Base-by-base conservation (phyloP, 2,797 vertebrate species). In the Taeniopygia guttata region DNA sequence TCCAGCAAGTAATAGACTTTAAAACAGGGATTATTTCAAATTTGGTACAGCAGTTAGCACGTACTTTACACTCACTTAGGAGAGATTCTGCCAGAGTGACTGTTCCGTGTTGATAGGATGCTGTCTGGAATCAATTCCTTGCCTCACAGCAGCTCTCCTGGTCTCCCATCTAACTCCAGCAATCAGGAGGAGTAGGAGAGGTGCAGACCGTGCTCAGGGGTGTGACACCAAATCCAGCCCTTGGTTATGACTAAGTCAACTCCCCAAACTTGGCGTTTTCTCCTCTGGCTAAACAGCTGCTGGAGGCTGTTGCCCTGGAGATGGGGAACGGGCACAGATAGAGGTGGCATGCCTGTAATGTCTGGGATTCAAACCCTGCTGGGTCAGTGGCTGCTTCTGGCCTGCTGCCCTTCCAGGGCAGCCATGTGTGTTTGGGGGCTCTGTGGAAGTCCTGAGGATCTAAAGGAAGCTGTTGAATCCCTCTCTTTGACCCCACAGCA, bases 281-380 rank as follows among this genome's bases (percentile, higher is more conserved):
- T 91, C 23, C 73, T 87, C 26, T 48, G 48, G 29, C 76, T 87
- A 92, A 95, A 85, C 89, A 92, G 89, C 87, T 78, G 68, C 89
- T 93, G 95, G 42, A 95, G 88, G 62, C 85, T 95, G 94, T 96
- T 96, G 34, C 83, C 84, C 89, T 82, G 96, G 94, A 81, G 85
- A 91, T 93, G 8, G 84, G 67, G 80, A 91, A 59, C 3, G n/a
- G 69, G 73, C 30, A 34, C 66, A 55, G 92, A 83, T 81, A 93
- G 94, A 93, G 89, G 84, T 40, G 67, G 84, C 84, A 68, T 63
- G 93, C 80, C 64, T 76, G 89, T 64, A 40, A 91, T 78, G 79
- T 86, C 80, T 91, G 73, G 29, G 93, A 91, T 66, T 86, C 76
- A 73, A 30, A 90, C 76, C 34, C 13, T 87, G 94, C 95, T 89